Base-by-base conservation (phyloP, 2,888 invertebrate species). In the Mesodorylaimus sp. region DNA sequence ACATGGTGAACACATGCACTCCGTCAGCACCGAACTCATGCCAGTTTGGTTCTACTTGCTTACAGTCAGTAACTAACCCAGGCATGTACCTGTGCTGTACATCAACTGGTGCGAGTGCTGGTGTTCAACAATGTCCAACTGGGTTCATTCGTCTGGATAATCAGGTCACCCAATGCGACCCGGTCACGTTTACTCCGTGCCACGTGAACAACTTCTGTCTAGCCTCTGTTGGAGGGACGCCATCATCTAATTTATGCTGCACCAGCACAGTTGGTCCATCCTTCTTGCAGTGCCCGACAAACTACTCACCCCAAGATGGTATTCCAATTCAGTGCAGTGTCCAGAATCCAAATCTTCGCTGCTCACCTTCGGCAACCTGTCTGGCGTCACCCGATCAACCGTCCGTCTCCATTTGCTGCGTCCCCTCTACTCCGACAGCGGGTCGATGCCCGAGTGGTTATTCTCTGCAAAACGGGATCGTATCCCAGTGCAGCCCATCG, bases 401-500 rank as follows among this genome's bases (percentile, higher is more conserved):
- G 10, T 7, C 10, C 7, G 32, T 16, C 32, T 32, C 7, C 32
- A 16, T 32, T 10, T 32, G 32, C 32, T 32, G 32, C 32, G 32
- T 16, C 7, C 32, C 32, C 7, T 32, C 32, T 7, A 7, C 7
- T 10, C 32, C 32, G 7, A 32, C 10, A 10, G 32, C 10, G 7
- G 16, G 16, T 32, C 7, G 7, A 16, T 49, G 49, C 24, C 49
- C 49, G 2, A 21, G 10, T 3, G 44, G 44, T n/a, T 49, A 36
- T 39, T 2, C 44, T 3, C 36, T 49, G 43, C 25, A 21, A 16
- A 49, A 44, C 26, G 42, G 42, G 10, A 25, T 23, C 23, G 3
- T 10, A 3, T 36, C 29, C 28, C 44, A 24, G 36, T 49, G 49
- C 49, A 44, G n/a, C 44, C 49, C 49, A n/a, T 3, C 44, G 13